These are phyloP conservation scores for Pegoplata infirma DNA, from an alignment of 2,888 invertebrate species.

Conservation along the genomic window DNA sequence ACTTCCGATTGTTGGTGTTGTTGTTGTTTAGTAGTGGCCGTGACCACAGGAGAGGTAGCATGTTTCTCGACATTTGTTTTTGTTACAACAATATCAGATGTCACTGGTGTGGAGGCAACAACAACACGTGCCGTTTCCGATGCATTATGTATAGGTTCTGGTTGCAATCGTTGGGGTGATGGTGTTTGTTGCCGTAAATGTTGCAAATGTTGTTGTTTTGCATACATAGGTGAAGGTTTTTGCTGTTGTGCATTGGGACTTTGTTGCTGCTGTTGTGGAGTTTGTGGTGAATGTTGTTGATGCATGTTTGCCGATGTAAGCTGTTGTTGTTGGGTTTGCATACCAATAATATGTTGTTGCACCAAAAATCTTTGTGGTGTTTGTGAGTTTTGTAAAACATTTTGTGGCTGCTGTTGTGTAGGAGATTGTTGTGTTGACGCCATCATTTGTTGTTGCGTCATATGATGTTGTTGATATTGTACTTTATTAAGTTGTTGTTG, in stretches of 20 bases:
- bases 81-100: not conserved
- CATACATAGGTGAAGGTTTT: slow-evolving; percentile 23
- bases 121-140: slow-evolving; percentile 28
- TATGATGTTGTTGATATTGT: slow-evolving; percentile 60
- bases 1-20: slow-evolving; percentile 25
- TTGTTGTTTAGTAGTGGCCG: too few species aligned
- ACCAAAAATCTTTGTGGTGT: slow-evolving; percentile 69
- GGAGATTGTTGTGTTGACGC: slow-evolving; percentile 39
- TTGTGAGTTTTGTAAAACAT: slow-evolving; percentile 73
- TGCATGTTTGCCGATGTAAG: too few species aligned
- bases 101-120: slow-evolving; percentile 38
- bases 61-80: slow-evolving; percentile 18
- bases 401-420: slow-evolving; percentile 54
- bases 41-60: slow-evolving; percentile 43
- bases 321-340: slow-evolving; percentile 45
- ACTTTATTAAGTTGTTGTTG: slow-evolving; percentile 53
- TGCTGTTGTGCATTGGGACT: not conserved
- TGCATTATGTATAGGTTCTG: slow-evolving; percentile 13
- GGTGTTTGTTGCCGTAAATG: slow-evolving; percentile 66
- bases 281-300: slow-evolving; percentile 42
- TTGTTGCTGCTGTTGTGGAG: slow-evolving; percentile 30
- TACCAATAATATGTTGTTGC: slow-evolving; percentile 70
- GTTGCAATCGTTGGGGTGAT: slow-evolving; percentile 46
- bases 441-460: slow-evolving; percentile 25
- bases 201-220: slow-evolving; percentile 46